These are phyloP conservation scores for Tokudaia tokunoshimensis DNA, from an alignment of 2,797 vertebrate genomes.

Conservation along the genomic window DNA sequence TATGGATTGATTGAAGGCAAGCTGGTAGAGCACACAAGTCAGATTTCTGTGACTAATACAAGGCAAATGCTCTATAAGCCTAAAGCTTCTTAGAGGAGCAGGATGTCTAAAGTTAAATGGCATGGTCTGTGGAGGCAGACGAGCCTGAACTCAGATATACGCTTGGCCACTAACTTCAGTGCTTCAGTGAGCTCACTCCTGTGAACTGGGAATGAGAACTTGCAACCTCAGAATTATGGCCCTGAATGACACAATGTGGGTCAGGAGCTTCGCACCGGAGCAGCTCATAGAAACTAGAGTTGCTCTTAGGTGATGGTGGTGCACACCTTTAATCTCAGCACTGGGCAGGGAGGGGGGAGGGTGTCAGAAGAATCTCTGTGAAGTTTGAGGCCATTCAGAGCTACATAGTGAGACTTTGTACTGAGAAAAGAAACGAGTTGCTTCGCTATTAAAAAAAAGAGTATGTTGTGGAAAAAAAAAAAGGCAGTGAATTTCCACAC, in stretches of 20 bases:
- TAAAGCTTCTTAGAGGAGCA: conserved; percentile 29
- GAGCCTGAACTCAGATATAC: conserved; percentile 25
- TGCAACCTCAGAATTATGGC: neutral
- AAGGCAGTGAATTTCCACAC: neutral
- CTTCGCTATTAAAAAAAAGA: conserved; percentile 34
- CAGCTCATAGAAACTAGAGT: conserved; percentile 15
- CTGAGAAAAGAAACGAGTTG: neutral
- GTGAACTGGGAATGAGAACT: conserved; percentile 36
- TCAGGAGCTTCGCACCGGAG: neutral
- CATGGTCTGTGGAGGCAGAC: neutral
- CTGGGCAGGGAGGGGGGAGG: neutral
- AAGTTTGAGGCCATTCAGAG: neutral
- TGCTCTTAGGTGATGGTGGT: neutral
- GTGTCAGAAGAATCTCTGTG: neutral
- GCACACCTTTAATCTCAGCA: neutral
- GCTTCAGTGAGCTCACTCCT: conserved; percentile 45
- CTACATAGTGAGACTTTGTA: neutral
- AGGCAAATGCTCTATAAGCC: neutral
- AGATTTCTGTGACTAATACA: conserved; percentile 45
- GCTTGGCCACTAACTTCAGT: conserved; percentile 14
- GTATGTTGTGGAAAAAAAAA: neutral
- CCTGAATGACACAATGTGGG: neutral
- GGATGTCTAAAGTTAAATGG: neutral
- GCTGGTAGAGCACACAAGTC: conserved; percentile 5
- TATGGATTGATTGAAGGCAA: conserved; percentile 14